Conservation (phyloP, 2,888 invertebrate genomes). For the Parochlus steinenii region DNA sequence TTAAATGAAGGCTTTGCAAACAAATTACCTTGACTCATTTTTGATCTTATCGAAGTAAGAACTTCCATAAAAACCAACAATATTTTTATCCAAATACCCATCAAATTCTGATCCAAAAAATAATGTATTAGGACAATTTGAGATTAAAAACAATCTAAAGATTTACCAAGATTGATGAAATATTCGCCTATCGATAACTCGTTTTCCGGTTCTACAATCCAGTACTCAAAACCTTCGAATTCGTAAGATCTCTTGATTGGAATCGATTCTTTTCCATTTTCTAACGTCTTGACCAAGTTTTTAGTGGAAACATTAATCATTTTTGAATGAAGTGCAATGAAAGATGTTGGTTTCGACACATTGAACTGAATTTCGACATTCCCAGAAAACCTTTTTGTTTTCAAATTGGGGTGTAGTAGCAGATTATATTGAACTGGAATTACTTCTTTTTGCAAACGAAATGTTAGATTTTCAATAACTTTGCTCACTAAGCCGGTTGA, state of each 20-base stretch:
- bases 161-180: conserved; percentile 33
- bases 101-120: conserved; percentile 41
- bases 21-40: conserved; percentile 24
- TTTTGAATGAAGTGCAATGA: conserved; percentile 34
- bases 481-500: conserved; percentile 21
- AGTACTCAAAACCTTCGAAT: conserved; percentile 25
- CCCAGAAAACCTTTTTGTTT: conserved; percentile 39
- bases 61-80: conserved; percentile 62
- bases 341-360: conserved; percentile 28
- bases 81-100: conserved; percentile 48
- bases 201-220: conserved; percentile 27
- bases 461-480: conserved; percentile 24
- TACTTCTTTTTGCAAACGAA: conserved; percentile 40
- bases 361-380: conserved; percentile 36
- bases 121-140: no score
- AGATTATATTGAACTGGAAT: conserved; percentile 46
- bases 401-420: conserved; percentile 43
- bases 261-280: conserved; percentile 18
- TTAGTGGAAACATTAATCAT: conserved; percentile 32
- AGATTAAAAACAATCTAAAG: no score
- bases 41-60: conserved; percentile 32
- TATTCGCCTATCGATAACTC: conserved; percentile 30
- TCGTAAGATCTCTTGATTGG: conserved; percentile 19
- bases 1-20: neutral
- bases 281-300: conserved; percentile 23